Evolutionary conservation across 1,140 invertebrate species (phyloP).

Genomic region (Papilio xuthus): DNA sequence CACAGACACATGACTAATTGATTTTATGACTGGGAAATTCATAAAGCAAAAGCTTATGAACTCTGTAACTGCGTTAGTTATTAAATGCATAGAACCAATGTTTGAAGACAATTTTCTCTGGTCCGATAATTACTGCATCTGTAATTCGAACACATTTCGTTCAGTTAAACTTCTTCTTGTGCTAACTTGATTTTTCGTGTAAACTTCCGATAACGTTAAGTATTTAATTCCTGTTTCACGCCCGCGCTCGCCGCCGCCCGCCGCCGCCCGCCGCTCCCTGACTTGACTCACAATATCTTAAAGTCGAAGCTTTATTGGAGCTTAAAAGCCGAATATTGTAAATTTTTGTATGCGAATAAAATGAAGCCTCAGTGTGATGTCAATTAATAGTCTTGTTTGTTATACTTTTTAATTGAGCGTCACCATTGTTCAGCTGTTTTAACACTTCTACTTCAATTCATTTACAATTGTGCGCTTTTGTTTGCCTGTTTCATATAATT

Average conservation of each 20-base stretch:
- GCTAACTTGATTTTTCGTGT: constrained; percentile 10
- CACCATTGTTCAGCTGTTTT: too few species aligned
- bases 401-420: too few species aligned
- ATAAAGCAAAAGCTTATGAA: too few species aligned
- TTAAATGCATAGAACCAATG: too few species aligned
- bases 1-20: too few species aligned
- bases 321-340: neutral
- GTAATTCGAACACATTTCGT: neutral
- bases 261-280: neutral
- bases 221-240: constrained; percentile 11
- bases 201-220: constrained; percentile 2
- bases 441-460: too few species aligned
- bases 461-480: too few species aligned
- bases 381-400: neutral
- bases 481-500: neutral
- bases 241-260: neutral
- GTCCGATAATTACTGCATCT: neutral
- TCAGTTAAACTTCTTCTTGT: neutral
- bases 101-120: too few species aligned
- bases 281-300: neutral
- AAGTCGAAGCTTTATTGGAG: neutral
- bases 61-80: too few species aligned
- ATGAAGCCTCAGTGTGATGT: neutral
- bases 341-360: neutral
- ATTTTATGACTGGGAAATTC: too few species aligned